Conservation (phyloP, 1,140 invertebrate species). For the Choristoneura fumiferana region DNA sequence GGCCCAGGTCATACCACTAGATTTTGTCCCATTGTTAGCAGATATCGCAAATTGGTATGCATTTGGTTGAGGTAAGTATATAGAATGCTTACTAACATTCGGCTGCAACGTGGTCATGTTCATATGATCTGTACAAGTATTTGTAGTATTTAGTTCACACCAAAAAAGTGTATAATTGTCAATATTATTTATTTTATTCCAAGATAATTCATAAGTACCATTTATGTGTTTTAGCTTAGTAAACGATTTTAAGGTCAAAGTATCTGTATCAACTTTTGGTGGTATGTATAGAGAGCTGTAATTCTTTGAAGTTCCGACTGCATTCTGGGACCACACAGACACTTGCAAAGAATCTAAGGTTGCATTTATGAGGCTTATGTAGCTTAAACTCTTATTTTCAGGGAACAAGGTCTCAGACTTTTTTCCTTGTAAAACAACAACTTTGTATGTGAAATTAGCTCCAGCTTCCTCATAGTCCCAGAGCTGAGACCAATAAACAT, state of each 20-base stretch:
- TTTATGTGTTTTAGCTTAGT: slow-evolving; percentile 81
- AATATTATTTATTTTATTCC: slow-evolving; percentile 78
- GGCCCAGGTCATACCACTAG: slow-evolving; percentile 89
- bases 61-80: slow-evolving; percentile 56
- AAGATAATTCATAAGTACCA: slow-evolving; percentile 85
- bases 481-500: slow-evolving; percentile 85
- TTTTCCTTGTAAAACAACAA: slow-evolving; percentile 41
- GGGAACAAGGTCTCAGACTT: slow-evolving; percentile 44
- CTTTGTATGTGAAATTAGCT: slow-evolving; percentile 63
- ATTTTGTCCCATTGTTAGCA: slow-evolving; percentile 80
- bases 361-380: slow-evolving; percentile 48
- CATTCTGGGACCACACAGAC: slow-evolving; percentile 78
- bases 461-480: slow-evolving; percentile 78
- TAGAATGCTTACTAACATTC: slow-evolving; percentile 55
- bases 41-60: slow-evolving; percentile 84
- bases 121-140: slow-evolving; percentile 58
- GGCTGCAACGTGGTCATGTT: slow-evolving; percentile 57
- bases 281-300: slow-evolving; percentile 82
- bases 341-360: slow-evolving; percentile 58
- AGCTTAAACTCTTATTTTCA: slow-evolving; percentile 63
- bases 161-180: slow-evolving; percentile 86
- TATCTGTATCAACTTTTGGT: slow-evolving; percentile 75
- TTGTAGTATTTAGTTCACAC: slow-evolving; percentile 78
- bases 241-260: slow-evolving; percentile 82
- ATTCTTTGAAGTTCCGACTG: slow-evolving; percentile 78